Evolutionary conservation across 1,140 invertebrate species (phyloP).

Genomic region (Aphis craccivora): DNA sequence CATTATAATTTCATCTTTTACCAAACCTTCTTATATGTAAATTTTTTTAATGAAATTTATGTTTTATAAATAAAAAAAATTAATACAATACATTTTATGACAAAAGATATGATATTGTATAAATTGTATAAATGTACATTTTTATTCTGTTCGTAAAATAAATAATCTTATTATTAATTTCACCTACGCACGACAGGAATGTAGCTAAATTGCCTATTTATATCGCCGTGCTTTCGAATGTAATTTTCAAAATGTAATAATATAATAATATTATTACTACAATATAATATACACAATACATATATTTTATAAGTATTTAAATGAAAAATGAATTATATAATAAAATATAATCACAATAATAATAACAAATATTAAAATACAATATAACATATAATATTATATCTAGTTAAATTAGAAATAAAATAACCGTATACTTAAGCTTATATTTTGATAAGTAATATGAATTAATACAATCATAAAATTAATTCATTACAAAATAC

Average conservation of each 20-base stretch:
- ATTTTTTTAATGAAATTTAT: too few relatives aligned
- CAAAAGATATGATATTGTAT: too few relatives aligned
- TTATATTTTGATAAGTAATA: not conserved
- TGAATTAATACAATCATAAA: not conserved
- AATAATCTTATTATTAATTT: not conserved
- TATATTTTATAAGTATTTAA: too few relatives aligned
- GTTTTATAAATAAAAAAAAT: not conserved
- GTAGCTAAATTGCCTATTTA: conserved; percentile 7
- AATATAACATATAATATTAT: not conserved
- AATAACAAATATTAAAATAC: not conserved
- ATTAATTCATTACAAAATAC: not conserved
- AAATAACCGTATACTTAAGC: not conserved
- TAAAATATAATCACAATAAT: not conserved
- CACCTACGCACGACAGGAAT: not conserved
- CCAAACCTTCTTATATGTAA: not conserved
- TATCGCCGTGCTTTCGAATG: not conserved
- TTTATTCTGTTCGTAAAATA: too few relatives aligned
- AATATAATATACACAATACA: not conserved
- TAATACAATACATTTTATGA: too few relatives aligned
- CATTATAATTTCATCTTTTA: not conserved
- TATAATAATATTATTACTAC: not conserved
- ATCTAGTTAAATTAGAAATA: not conserved
- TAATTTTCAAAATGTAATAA: not conserved
- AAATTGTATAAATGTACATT: too few relatives aligned
- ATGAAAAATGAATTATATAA: not conserved